These are phyloP conservation scores for Aotus griseimembra DNA, from an alignment of 2,797 vertebrate genomes.

Conservation along the genomic window DNA sequence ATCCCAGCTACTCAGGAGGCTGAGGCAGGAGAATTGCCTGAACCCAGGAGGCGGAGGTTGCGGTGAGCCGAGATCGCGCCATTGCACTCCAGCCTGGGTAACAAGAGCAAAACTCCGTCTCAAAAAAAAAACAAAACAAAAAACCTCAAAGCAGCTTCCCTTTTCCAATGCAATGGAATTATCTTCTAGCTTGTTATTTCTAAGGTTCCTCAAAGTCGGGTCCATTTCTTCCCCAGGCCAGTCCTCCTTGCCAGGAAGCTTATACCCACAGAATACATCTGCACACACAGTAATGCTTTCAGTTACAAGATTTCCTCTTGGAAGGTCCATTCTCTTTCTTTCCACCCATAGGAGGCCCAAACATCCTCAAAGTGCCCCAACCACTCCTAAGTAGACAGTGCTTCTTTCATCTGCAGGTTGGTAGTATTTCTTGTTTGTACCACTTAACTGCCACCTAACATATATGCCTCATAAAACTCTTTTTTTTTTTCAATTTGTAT, in stretches of 20 bases:
- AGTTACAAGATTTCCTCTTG: not conserved
- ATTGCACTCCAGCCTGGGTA: too few species aligned
- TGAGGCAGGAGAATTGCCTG: too few species aligned
- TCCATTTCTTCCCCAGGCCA: not conserved
- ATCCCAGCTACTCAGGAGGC: too few species aligned
- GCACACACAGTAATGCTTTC: accelerated
- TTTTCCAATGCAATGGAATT: not conserved
- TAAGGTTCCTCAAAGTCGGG: not conserved
- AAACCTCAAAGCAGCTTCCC: not conserved
- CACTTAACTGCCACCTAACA: not conserved
- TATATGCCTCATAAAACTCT: not conserved
- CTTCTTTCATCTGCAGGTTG: not conserved
- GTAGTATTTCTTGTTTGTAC: accelerated
- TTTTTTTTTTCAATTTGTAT: not conserved
- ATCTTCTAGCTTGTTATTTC: not conserved
- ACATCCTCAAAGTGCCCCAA: not conserved
- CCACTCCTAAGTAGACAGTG: not conserved
- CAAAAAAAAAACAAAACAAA: too few species aligned
- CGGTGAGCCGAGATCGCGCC: too few species aligned
- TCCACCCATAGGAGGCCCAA: too few species aligned
- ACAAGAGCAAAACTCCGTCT: too few species aligned
- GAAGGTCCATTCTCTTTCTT: not conserved
- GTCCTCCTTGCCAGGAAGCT: not conserved
- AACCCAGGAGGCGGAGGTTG: too few species aligned
- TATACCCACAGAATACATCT: not conserved